Base-by-base conservation (phyloP, 2,888 invertebrate genomes). In the Seira sanloemensis region DNA sequence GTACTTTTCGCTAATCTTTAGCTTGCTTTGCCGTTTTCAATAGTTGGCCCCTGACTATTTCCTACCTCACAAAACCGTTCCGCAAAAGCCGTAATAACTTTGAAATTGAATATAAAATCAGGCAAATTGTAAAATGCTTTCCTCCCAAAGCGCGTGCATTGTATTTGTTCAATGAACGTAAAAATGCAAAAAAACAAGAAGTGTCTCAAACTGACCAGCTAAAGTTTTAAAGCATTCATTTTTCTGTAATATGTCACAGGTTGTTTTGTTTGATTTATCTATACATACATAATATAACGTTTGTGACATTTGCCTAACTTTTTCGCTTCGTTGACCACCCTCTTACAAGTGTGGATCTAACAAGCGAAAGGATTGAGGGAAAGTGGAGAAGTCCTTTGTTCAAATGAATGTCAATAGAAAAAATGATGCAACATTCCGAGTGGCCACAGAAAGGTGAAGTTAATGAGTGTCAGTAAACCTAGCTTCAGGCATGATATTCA, bases 301-400 rank as follows among this genome's bases (percentile, higher is more conserved):
- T 37, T 4, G 12, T 4, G 37, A 37, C 37, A 37, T 37, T 37
- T 4, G 37, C 16, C 50, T n/a, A 50, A 2, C 16, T 50, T 50
- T n/a, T 12, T 50, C 50, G 50, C 50, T 50, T 50, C 50, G 50
- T 50, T 16, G 50, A 16, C 16, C 50, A 50, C n/a, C 16, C 50
- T 50, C 50, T 7, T 16, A 50, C n/a, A n/a, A 50, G 50, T 12
- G 37, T 50, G n/a, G 50, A 50, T 50, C 2, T 50, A 2, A 50
- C 37, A 37, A 4, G 37, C 37, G 37, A 37, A 37, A 37, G 5
- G 12, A 12, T 37, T 37, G n/a, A 77, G 77, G 68, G 77, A 77
- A 77, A 77, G 77, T 77, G 54, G 54, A 69, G 4, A 23, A 21
- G n/a, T 65, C 50, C 46, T 67, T 67, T 76, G 19, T 67, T 21